Percentiles rank a stretch among this genome's conserved stretches.
These are phyloP conservation scores for Hydra vulgaris DNA, from an alignment of 30 jellyfish, hydroid and myxozoan species.

Conservation along the genomic window DNA sequence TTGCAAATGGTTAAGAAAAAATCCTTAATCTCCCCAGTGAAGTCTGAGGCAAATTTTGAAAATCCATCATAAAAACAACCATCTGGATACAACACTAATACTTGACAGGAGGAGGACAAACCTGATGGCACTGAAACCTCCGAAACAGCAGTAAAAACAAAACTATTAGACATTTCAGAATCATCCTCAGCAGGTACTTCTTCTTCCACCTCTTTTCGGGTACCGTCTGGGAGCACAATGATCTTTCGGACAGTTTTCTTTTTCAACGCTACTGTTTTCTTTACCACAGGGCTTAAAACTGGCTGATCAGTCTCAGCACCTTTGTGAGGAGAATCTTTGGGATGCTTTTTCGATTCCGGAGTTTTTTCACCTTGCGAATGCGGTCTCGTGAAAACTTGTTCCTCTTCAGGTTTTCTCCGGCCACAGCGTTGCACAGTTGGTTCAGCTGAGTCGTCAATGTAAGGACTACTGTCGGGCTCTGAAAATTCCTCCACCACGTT, in stretches of 20 bases:
- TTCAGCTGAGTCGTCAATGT: constrained; percentile 20
- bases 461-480: constrained; percentile 29
- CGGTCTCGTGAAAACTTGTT: too few relatives aligned
- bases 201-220: constrained; percentile 61
- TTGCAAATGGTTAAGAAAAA: neutral
- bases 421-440: neutral
- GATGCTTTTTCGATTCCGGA: neutral
- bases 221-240: constrained; percentile 67
- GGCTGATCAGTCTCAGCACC: neutral
- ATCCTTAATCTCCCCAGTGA: neutral
- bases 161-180: too few relatives aligned
- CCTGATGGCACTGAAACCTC: too few relatives aligned
- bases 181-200: constrained; percentile 12
- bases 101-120: too few relatives aligned
- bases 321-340: neutral
- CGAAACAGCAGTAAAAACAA: too few relatives aligned
- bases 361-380: neutral
- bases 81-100: neutral
- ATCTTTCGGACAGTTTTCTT: constrained; percentile 57
- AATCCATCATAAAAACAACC: neutral
- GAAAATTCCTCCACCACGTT: constrained; percentile 20
- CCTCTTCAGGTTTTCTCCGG: neutral
- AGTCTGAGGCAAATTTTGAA: neutral
- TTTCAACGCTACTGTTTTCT: constrained; percentile 46
- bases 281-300: constrained; percentile 22